phyloP scores from a whole-genome alignment of 2,888 invertebrate species.

The Aricia artaxerxes region DNA sequence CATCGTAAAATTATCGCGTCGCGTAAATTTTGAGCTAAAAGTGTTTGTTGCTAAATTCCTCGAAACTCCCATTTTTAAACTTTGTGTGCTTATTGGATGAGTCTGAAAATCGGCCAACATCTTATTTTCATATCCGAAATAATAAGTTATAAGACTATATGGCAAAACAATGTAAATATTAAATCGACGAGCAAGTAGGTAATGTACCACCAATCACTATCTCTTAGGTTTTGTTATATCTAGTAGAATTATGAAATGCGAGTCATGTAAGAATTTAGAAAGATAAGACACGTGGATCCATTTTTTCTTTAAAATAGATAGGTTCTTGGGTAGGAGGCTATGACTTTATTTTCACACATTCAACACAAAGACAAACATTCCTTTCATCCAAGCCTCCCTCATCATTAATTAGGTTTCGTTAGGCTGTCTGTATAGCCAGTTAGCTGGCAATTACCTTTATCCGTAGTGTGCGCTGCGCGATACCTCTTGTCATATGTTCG shows the following conservation, averaged over 20 bases:
- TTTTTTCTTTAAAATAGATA: background rate
- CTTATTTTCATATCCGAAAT: too few relatives aligned
- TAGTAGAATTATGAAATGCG: background rate
- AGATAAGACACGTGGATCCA: background rate
- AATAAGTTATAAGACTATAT: too few relatives aligned
- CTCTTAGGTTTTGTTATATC: background rate
- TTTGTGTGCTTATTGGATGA: background rate
- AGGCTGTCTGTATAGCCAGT: background rate
- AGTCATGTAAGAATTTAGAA: too few relatives aligned
- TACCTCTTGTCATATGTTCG: conserved; percentile 32
- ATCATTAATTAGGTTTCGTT: background rate
- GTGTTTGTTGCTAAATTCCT: background rate
- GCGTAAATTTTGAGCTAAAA: background rate
- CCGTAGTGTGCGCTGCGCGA: conserved; percentile 5
- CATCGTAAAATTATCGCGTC: background rate
- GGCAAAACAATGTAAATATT: too few relatives aligned
- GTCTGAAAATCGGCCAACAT: too few relatives aligned
- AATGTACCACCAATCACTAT: too few relatives aligned
- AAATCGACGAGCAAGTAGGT: too few relatives aligned
- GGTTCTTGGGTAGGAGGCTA: too few relatives aligned
- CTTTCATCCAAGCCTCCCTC: background rate
- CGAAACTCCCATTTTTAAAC: background rate
- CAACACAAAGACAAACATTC: too few relatives aligned
- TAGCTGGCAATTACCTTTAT: conserved; percentile 6
- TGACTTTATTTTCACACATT: too few relatives aligned